Conservation (phyloP, 1,140 invertebrate genomes). For the Dendroctonus valens region DNA sequence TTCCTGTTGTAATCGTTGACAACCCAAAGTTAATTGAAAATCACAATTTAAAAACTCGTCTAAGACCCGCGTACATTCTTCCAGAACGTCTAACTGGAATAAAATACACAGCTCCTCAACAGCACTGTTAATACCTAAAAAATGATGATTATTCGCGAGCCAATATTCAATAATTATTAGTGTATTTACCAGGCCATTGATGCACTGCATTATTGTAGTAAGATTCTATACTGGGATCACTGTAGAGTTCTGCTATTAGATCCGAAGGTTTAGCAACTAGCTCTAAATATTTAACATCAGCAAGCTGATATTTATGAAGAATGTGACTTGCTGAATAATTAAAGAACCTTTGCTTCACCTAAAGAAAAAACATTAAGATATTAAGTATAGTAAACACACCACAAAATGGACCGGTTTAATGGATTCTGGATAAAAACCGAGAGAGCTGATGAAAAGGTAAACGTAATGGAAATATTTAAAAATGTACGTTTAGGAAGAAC, state of each 20-base stretch:
- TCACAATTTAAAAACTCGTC: constrained; percentile 31
- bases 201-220: constrained; percentile 23
- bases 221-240: constrained; percentile 39
- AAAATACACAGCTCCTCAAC: constrained; percentile 40
- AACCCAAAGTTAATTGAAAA: constrained; percentile 30
- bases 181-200: constrained; percentile 37
- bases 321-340: constrained; percentile 41
- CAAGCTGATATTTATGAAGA: constrained; percentile 40
- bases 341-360: constrained; percentile 42
- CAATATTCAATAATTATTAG: neutral
- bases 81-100: constrained; percentile 33
- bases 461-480: too few relatives aligned
- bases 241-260: constrained; percentile 43
- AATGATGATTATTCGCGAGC: constrained; percentile 6
- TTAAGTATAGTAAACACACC: too few relatives aligned
- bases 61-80: constrained; percentile 32
- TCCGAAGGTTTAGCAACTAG: constrained; percentile 35
- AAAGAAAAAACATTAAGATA: neutral
- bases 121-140: constrained; percentile 45
- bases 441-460: too few relatives aligned
- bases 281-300: constrained; percentile 37
- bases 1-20: constrained; percentile 5
- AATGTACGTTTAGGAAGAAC: too few relatives aligned
- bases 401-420: too few relatives aligned
- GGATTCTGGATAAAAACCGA: too few relatives aligned